A percentile compares a stretch with the other conserved stretches of the same genome.
Evolutionary conservation across 2,888 invertebrate species (phyloP).

Genomic region (Leptothorax acervorum): DNA sequence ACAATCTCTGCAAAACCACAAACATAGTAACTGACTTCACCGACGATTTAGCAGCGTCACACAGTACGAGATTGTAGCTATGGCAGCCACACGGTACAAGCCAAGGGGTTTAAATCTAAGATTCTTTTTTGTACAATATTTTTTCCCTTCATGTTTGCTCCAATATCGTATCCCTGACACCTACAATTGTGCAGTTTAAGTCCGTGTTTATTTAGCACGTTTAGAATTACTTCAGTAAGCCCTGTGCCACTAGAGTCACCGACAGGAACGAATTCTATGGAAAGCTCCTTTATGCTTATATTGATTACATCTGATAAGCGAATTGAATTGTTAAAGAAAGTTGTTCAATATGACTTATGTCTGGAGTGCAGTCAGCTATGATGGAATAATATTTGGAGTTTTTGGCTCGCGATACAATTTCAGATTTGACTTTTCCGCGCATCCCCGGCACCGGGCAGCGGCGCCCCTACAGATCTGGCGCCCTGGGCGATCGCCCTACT

Average conservation of each 20-base stretch:
- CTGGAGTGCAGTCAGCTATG: constrained; percentile 74
- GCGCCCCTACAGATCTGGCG: too few relatives aligned
- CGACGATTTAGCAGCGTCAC: constrained; percentile 68
- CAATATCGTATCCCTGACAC: constrained; percentile 79
- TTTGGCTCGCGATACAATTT: constrained; percentile 70
- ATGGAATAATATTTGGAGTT: constrained; percentile 75
- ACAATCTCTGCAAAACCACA: constrained; percentile 76
- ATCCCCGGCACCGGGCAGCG: too few relatives aligned
- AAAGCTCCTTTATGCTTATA: constrained; percentile 57
- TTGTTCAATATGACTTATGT: constrained; percentile 77
- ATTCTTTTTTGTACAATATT: constrained; percentile 78
- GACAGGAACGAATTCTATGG: constrained; percentile 54
- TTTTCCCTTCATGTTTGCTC: constrained; percentile 14
- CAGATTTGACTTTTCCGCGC: constrained; percentile 72
- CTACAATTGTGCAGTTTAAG: constrained; percentile 76
- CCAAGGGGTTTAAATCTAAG: constrained; percentile 69
- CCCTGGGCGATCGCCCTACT: too few relatives aligned
- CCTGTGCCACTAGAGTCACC: constrained; percentile 51
- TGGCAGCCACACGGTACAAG: constrained; percentile 41
- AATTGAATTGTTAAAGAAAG: constrained; percentile 75
- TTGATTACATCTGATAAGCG: constrained; percentile 49
- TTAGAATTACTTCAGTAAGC: constrained; percentile 71
- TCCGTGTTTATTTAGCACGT: constrained; percentile 75
- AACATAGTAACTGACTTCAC: constrained; percentile 79
- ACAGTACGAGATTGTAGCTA: constrained; percentile 58